Evolutionary conservation across 2,113 vertebrate species (phyloP).

Genomic region (Scomber japonicus): DNA sequence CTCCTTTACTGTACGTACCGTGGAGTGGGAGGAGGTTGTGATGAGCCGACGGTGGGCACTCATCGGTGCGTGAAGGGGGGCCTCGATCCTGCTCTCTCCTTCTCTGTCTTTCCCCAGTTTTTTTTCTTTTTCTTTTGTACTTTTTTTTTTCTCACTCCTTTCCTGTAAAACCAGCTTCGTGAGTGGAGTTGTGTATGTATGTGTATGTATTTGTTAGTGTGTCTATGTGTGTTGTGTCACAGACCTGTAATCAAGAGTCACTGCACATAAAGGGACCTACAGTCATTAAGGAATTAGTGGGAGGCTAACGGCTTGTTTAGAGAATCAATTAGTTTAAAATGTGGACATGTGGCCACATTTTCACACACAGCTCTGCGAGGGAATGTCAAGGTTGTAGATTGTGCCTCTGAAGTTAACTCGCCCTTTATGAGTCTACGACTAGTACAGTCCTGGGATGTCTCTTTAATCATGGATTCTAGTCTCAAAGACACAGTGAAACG

Average conservation of each 20-base stretch:
- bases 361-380: slow-evolving; percentile 43
- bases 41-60: slow-evolving; percentile 51
- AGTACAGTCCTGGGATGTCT: slow-evolving; percentile 12
- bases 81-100: slow-evolving; percentile 40
- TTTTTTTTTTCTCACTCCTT: too few relatives aligned
- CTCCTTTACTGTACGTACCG: slow-evolving; percentile 65
- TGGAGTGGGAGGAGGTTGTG: slow-evolving; percentile 47
- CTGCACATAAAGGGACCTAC: slow-evolving; percentile 67
- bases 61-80: slow-evolving; percentile 68
- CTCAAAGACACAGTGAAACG: slow-evolving; percentile 19
- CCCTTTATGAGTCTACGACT: slow-evolving; percentile 34
- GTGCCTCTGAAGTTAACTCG: slow-evolving; percentile 54
- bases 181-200: neutral
- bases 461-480: slow-evolving; percentile 10
- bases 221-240: slow-evolving; percentile 30
- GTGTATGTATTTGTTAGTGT: slow-evolving; percentile 16
- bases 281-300: slow-evolving; percentile 79
- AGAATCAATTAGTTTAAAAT: slow-evolving; percentile 77
- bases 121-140: slow-evolving; percentile 6
- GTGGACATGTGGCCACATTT: slow-evolving; percentile 69
- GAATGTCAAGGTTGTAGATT: slow-evolving; percentile 55
- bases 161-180: neutral
- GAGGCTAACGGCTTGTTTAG: slow-evolving; percentile 76
- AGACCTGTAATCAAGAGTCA: slow-evolving; percentile 78
- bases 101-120: slow-evolving; percentile 31